These are phyloP conservation scores for Drosophila nebulosa DNA, from an alignment of 1,140 invertebrate species.

Conservation along the genomic window DNA sequence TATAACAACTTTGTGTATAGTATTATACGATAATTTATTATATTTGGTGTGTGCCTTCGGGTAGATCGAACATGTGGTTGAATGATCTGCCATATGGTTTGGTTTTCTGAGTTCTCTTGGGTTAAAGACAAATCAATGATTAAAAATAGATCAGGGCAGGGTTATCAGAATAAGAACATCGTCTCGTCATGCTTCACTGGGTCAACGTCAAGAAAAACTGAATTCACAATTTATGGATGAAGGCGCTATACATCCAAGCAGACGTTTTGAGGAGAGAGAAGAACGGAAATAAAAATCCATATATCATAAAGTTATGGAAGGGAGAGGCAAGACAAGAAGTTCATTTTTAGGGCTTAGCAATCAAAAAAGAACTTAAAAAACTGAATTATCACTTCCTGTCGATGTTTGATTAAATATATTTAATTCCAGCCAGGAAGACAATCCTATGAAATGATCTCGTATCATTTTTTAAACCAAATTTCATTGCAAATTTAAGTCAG, in stretches of 20 bases:
- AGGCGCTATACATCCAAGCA: neutral
- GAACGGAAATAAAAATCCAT: neutral
- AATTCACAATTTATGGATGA: constrained; percentile 21
- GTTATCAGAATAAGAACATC: constrained; percentile 54
- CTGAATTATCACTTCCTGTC: too few relatives aligned
- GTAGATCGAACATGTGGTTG: constrained; percentile 69
- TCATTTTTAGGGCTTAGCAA: too few relatives aligned
- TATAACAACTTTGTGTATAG: constrained; percentile 7
- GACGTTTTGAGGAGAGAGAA: neutral
- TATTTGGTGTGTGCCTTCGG: neutral
- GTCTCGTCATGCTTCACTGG: constrained; percentile 64
- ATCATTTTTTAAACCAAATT: too few relatives aligned
- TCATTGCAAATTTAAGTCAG: too few relatives aligned
- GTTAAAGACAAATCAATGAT: constrained; percentile 19
- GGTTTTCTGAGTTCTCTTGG: neutral
- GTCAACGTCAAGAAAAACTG: constrained; percentile 51
- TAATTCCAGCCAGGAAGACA: too few relatives aligned
- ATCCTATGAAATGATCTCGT: too few relatives aligned
- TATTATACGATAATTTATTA: neutral
- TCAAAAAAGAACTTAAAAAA: too few relatives aligned
- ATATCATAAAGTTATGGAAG: neutral
- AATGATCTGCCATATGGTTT: constrained; percentile 52
- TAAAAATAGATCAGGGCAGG: constrained; percentile 68
- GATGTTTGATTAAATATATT: too few relatives aligned
- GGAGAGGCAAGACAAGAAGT: too few relatives aligned